These are phyloP conservation scores for Pongo abelii DNA, from an alignment of 2,113 vertebrate genomes.

Conservation along the genomic window DNA sequence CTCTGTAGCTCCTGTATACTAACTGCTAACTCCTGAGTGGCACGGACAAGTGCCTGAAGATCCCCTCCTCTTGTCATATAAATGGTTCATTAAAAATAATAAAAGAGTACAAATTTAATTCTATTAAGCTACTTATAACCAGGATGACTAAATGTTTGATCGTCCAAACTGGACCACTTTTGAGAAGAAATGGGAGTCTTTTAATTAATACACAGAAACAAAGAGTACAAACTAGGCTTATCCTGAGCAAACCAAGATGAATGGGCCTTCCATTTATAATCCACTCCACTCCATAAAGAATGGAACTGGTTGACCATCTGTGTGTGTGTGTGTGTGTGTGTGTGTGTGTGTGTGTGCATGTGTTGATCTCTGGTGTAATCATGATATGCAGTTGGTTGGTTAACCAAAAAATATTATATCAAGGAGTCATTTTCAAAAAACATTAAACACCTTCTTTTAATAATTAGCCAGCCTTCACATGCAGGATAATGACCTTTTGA, in stretches of 20 bases:
- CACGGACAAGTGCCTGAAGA: neutral
- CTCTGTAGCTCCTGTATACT: neutral
- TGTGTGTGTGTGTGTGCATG: no score
- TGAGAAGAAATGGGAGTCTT: neutral
- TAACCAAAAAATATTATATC: neutral
- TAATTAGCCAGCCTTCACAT: neutral
- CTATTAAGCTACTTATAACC: neutral
- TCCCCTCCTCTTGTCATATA: neutral
- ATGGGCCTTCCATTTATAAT: neutral
- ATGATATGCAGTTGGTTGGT: neutral
- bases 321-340: fast-evolving
- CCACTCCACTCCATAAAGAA: neutral
- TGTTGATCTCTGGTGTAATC: neutral
- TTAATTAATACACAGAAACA: neutral
- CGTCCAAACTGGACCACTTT: neutral
- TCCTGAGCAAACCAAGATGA: neutral
- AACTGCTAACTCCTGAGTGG: neutral
- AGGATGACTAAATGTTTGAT: neutral
- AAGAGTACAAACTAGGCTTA: neutral
- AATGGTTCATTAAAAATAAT: neutral
- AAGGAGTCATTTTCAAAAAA: neutral
- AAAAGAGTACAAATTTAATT: neutral
- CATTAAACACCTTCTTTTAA: neutral
- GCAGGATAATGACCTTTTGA: neutral
- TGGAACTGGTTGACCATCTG: neutral